These are phyloP conservation scores for Laspeyria flexula DNA, from an alignment of 2,888 invertebrate genomes.

Conservation along the genomic window DNA sequence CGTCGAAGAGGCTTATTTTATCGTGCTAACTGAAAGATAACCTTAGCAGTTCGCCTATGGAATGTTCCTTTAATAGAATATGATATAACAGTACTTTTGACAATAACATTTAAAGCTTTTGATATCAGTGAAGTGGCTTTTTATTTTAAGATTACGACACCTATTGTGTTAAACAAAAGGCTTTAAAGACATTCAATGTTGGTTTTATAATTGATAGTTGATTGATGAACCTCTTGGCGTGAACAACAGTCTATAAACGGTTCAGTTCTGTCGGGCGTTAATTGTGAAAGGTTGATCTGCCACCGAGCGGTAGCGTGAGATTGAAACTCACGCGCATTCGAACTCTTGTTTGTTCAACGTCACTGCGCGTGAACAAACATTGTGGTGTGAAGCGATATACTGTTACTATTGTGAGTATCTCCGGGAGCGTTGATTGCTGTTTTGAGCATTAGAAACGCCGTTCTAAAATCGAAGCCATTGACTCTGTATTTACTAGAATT, in stretches of 20 bases:
- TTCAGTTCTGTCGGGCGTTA: slow-evolving; percentile 50
- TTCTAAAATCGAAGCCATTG: slow-evolving; percentile 26
- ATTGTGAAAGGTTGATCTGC: slow-evolving; percentile 61
- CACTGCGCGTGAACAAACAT: slow-evolving; percentile 61
- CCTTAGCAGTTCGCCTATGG: slow-evolving; percentile 29
- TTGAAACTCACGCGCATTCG: slow-evolving; percentile 46
- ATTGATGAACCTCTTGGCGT: slow-evolving; percentile 13
- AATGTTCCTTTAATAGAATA: slow-evolving; percentile 39
- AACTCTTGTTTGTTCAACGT: slow-evolving; percentile 49
- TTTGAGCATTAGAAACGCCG: slow-evolving; percentile 18
- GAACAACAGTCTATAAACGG: slow-evolving; percentile 6
- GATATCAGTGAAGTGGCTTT: slow-evolving; percentile 16
- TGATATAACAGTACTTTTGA: slow-evolving; percentile 27
- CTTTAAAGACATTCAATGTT: neutral
- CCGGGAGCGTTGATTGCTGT: slow-evolving; percentile 20
- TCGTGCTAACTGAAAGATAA: slow-evolving; percentile 44
- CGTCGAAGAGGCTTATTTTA: slow-evolving; percentile 42
- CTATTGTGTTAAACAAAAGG: slow-evolving; percentile 15
- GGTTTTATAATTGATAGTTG: neutral
- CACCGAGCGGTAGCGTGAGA: slow-evolving; percentile 48
- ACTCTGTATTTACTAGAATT: slow-evolving; percentile 16
- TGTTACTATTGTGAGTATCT: slow-evolving; percentile 53
- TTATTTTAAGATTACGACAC: slow-evolving; percentile 27
- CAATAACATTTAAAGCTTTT: slow-evolving; percentile 15
- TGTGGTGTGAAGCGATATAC: slow-evolving; percentile 56